Conservation (phyloP, 2,888 invertebrate species). For the Conops quadrifasciatus region DNA sequence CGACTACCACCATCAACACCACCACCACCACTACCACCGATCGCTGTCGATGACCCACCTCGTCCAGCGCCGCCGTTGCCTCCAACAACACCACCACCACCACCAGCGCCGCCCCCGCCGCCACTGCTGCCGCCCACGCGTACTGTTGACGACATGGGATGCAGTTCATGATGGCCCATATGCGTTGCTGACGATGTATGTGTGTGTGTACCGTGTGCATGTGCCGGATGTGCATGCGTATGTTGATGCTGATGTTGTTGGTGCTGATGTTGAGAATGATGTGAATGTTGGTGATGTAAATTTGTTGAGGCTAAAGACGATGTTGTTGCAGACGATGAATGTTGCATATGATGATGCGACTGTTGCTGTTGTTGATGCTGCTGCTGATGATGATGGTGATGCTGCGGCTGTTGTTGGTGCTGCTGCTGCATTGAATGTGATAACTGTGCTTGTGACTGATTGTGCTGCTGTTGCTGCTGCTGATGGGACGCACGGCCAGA, state of each 20-base stretch:
- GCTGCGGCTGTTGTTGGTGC: conserved; percentile 41
- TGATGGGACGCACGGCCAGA: conserved; percentile 35
- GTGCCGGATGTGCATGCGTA: conserved; percentile 42
- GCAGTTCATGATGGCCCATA: conserved; percentile 46
- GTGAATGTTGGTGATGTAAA: conserved; percentile 41
- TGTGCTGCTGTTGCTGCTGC: conserved; percentile 36
- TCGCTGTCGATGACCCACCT: conserved; percentile 56
- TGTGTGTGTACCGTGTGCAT: conserved; percentile 42
- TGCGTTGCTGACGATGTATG: conserved; percentile 46
- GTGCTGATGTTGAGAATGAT: conserved; percentile 46
- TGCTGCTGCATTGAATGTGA: conserved; percentile 41
- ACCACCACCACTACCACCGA: conserved; percentile 37
- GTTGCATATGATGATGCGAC: conserved; percentile 51
- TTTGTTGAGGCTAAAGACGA: conserved; percentile 37
- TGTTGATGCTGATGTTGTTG: conserved; percentile 47
- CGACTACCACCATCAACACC: conserved; percentile 38
- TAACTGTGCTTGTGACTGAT: conserved; percentile 40
- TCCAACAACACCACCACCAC: conserved; percentile 33
- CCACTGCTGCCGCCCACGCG: conserved; percentile 43
- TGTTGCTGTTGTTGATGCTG: conserved; percentile 48
- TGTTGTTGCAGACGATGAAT: conserved; percentile 42
- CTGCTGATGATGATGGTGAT: conserved; percentile 46
- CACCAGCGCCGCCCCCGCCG: conserved; percentile 41
- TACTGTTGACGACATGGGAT: conserved; percentile 40
- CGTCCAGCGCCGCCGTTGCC: conserved; percentile 50